Conservation (phyloP, 2,113 vertebrate species). For the Procavia capensis region DNA sequence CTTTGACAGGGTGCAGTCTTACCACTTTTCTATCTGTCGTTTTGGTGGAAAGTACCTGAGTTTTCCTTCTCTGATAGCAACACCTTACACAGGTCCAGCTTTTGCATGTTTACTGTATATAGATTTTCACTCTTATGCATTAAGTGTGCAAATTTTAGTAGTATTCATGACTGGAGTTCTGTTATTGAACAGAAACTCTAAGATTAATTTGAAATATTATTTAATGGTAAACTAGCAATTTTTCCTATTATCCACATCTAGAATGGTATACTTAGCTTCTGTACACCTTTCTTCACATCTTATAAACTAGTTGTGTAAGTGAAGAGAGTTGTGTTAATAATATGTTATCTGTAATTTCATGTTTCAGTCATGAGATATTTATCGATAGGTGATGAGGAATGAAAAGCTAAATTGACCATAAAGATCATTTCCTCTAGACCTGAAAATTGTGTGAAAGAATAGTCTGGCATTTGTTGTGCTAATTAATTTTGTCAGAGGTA, state of each 20-base stretch:
- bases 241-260: neutral
- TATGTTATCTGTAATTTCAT: neutral
- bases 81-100: neutral
- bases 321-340: neutral
- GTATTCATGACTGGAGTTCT: neutral
- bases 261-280: neutral
- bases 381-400: neutral
- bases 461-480: neutral
- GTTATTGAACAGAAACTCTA: neutral
- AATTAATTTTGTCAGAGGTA: neutral
- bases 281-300: neutral
- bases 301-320: neutral
- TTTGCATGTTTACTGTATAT: neutral
- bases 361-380: neutral
- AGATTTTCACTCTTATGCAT: neutral
- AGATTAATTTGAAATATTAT: neutral
- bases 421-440: neutral
- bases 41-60: neutral
- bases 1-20: neutral
- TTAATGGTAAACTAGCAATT: neutral
- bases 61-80: neutral
- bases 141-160: neutral
- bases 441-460: neutral
- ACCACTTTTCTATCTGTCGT: neutral
- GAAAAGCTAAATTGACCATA: neutral